These are phyloP conservation scores for Lucinisca nassula DNA, from an alignment of 2,888 invertebrate genomes.

Conservation along the genomic window DNA sequence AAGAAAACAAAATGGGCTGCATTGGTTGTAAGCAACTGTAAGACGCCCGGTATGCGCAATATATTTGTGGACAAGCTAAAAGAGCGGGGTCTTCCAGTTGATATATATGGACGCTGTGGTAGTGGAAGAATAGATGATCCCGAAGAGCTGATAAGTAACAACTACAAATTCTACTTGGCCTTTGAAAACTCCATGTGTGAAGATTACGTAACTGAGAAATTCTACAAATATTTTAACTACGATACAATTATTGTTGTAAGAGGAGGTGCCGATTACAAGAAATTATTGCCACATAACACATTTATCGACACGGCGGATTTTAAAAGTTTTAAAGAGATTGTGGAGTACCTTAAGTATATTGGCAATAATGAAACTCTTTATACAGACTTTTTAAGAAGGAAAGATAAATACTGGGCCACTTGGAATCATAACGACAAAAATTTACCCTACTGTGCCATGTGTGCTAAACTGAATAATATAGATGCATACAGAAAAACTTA, in stretches of 20 bases:
- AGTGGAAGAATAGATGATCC: conserved; percentile 40
- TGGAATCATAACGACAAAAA: neutral
- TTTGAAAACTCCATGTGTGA: conserved; percentile 69
- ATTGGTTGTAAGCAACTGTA: conserved; percentile 66
- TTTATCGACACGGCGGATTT: conserved; percentile 63
- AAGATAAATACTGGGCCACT: conserved; percentile 24
- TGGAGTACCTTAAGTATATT: conserved; percentile 39
- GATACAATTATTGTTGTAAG: conserved; percentile 61
- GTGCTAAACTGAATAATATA: conserved; percentile 43
- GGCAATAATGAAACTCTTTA: conserved; percentile 34
- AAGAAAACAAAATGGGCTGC: conserved; percentile 41
- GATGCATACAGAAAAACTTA: conserved; percentile 25
- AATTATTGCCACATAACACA: conserved; percentile 48
- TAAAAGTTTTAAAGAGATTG: conserved; percentile 32
- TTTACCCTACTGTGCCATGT: conserved; percentile 52
- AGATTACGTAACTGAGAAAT: conserved; percentile 71
- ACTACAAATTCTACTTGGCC: conserved; percentile 69
- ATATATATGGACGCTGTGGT: conserved; percentile 63
- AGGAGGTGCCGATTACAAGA: conserved; percentile 48
- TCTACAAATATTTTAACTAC: conserved; percentile 52
- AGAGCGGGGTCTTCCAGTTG: conserved; percentile 49
- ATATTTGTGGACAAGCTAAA: conserved; percentile 46
- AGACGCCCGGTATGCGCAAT: conserved; percentile 56
- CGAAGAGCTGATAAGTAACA: conserved; percentile 28
- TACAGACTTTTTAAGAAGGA: conserved; percentile 25